These are phyloP conservation scores for Pogoniulus pusillus DNA, from an alignment of 2,797 vertebrate genomes.

Conservation along the genomic window DNA sequence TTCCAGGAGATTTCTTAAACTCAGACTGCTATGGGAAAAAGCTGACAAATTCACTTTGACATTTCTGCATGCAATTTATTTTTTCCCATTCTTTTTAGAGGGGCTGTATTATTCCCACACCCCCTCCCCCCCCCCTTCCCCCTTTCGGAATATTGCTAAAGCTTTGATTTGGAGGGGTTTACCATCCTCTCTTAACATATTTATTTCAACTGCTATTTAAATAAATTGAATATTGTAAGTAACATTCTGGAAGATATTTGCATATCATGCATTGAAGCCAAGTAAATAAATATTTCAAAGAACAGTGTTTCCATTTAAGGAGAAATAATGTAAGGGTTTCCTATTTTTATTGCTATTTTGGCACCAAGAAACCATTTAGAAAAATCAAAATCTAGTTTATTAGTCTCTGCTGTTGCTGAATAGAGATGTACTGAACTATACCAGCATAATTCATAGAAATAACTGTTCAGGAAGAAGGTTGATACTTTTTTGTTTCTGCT, in stretches of 20 bases:
- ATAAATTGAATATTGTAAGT: not conserved
- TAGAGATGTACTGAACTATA: not conserved
- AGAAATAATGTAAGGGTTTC: not conserved
- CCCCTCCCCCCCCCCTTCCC: too few relatives aligned
- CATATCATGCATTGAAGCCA: not conserved
- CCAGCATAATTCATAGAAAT: not conserved
- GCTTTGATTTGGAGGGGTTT: not conserved
- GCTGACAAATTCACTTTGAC: not conserved
- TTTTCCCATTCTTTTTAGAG: accelerated
- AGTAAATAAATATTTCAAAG: not conserved
- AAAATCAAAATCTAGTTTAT: not conserved
- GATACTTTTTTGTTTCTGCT: constrained; percentile 27
- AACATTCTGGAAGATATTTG: not conserved
- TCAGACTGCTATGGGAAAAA: not conserved
- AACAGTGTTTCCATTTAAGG: not conserved
- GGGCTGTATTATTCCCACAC: too few relatives aligned
- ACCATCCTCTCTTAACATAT: not conserved
- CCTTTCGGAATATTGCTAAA: not conserved
- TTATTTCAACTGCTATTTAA: not conserved
- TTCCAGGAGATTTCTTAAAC: not conserved
- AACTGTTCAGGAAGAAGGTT: not conserved
- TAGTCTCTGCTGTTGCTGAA: not conserved
- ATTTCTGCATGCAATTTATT: not conserved
- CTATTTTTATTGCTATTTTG: not conserved
- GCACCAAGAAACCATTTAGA: not conserved